phyloP scores from a whole-genome alignment of 2,888 invertebrate genomes.

The Heliconius cydno region DNA sequence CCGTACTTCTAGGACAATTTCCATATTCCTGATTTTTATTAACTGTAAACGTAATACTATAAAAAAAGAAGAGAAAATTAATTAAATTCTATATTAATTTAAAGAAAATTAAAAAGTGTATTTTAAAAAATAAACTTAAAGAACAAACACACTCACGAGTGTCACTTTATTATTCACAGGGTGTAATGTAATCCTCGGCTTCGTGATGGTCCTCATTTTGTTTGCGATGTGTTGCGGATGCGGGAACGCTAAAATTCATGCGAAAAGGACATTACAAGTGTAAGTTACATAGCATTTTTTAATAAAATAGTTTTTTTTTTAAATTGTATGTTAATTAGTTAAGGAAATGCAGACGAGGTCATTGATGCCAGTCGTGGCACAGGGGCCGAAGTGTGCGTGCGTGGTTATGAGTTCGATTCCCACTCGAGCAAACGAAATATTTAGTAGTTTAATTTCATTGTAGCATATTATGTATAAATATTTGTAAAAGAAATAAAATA shows the following conservation, averaged over 20 bases:
- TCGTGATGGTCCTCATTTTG: slow-evolving; percentile 75
- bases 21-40: background rate
- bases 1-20: too few species aligned
- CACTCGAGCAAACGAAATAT: too few species aligned
- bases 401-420: too few species aligned
- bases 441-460: background rate
- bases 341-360: too few species aligned
- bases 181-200: slow-evolving; percentile 68
- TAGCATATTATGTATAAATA: background rate
- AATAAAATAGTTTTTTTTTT: too few species aligned
- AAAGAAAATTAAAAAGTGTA: background rate
- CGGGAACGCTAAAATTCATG: slow-evolving; percentile 69
- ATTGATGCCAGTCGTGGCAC: too few species aligned
- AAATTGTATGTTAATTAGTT: too few species aligned
- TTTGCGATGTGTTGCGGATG: slow-evolving; percentile 80
- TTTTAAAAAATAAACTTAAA: background rate
- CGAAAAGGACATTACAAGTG: slow-evolving; percentile 73
- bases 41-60: background rate
- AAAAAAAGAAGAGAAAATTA: background rate
- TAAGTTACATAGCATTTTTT: slow-evolving; percentile 55
- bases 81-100: background rate
- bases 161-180: slow-evolving; percentile 57
- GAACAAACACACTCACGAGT: background rate
- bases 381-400: too few species aligned
- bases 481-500: background rate